Evolutionary conservation across 2,797 vertebrate genomes (phyloP).

Genomic region (Mus minutoides): DNA sequence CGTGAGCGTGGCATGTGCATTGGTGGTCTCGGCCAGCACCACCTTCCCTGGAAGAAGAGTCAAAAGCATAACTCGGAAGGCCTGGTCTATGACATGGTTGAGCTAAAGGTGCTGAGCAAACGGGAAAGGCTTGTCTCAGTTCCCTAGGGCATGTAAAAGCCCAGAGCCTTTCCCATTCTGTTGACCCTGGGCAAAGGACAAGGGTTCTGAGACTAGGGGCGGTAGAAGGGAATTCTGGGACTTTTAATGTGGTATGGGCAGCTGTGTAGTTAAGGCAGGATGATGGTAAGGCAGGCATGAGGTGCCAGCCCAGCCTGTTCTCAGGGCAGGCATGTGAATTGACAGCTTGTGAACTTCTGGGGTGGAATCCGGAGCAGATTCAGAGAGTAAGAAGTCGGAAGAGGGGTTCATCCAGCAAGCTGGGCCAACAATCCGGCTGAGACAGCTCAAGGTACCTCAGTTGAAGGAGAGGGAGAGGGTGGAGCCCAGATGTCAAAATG

Average conservation of each 20-base stretch:
- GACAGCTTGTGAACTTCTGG: neutral
- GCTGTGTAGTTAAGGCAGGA: neutral
- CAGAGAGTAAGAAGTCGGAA: neutral
- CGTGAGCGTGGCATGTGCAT: slow-evolving; percentile 94
- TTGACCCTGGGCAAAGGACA: neutral
- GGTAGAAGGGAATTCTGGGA: neutral
- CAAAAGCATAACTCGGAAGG: neutral
- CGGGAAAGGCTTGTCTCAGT: neutral
- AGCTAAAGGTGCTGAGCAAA: neutral
- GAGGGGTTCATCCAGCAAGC: neutral
- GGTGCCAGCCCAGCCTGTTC: neutral
- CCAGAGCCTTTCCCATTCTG: neutral
- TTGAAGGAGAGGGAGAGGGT: neutral
- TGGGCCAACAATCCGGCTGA: neutral
- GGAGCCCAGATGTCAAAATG: fast-evolving
- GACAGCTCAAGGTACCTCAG: neutral
- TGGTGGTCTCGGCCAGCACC: slow-evolving; percentile 96
- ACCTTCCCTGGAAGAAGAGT: slow-evolving; percentile 91
- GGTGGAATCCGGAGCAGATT: neutral
- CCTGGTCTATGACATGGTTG: fast-evolving
- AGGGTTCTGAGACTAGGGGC: neutral
- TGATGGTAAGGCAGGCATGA: neutral
- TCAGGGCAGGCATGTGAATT: neutral
- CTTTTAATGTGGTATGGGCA: neutral
- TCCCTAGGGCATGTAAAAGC: neutral